Evolutionary conservation across 2,888 invertebrate genomes (phyloP), one percentile per base, ranked within the genome.

Genomic region (Dolichopus griseipennis): DNA sequence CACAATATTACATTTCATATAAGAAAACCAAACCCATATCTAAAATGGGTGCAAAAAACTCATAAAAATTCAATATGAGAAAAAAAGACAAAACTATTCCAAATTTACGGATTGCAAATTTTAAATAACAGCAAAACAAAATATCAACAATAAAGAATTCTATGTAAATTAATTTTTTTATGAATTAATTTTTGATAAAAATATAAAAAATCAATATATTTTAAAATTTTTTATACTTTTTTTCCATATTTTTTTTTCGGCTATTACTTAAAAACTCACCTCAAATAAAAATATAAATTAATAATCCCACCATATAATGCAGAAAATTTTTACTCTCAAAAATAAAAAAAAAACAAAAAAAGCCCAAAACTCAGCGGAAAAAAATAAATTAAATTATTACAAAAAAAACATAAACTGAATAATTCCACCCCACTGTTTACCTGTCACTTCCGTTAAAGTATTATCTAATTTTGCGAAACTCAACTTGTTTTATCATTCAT

Each of bases 381-480:
- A 37, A 37, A 37, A 37, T 12, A 37, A 37, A 37, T 7, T 8
- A 52, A 52, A n/a, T n/a, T n/a, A n/a, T n/a, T n/a, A n/a, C n/a
- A n/a, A n/a, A n/a, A n/a, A n/a, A n/a, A n/a, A n/a, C n/a, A n/a
- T n/a, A n/a, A 52, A 52, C 2, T 6, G 15, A 52, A 12, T 18
- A 15, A 52, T 18, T 52, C n/a, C 52, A 18, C 18, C 15, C 52
- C 52, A 52, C 52, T 52, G 15, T n/a, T 52, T 6, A 52, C 15
- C 18, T 18, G n/a, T 18, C 52, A 52, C 52, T 52, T 52, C 52
- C 52, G 52, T 52, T 52, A 52, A 52, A 52, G 5, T 52, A 18
- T 52, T 52, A 52, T 18, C 52, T 52, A 52, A 52, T 52, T n/a
- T 52, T 18, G 52, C 52, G n/a, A 52, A n/a, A 52, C 52, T 52